These are phyloP conservation scores for Orchesella flavescens DNA, from an alignment of 2,888 invertebrate genomes.

Conservation along the genomic window DNA sequence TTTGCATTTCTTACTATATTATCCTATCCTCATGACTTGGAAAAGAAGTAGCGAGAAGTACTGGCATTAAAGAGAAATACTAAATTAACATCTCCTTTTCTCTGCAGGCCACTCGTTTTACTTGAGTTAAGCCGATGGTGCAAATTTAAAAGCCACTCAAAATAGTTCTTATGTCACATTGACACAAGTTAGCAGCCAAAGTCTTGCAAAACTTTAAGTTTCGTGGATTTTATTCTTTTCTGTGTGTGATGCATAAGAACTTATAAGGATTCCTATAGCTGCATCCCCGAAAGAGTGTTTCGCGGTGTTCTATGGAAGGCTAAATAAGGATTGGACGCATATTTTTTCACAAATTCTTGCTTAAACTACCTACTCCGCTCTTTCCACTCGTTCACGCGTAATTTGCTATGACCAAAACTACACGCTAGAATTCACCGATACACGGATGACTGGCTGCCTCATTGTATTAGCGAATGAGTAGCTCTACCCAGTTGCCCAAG, in stretches of 20 bases:
- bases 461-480: background rate
- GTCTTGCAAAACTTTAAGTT: too few relatives aligned
- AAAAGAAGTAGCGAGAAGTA: background rate
- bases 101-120: conserved; percentile 42
- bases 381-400: background rate
- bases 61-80: background rate
- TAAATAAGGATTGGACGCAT: too few relatives aligned
- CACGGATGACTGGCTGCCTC: background rate
- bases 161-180: conserved; percentile 53
- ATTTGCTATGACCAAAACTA: conserved; percentile 8
- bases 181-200: conserved; percentile 26
- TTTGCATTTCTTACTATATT: too few relatives aligned
- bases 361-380: background rate
- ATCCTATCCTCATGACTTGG: background rate
- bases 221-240: too few relatives aligned
- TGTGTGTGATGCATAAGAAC: too few relatives aligned
- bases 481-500: too few relatives aligned
- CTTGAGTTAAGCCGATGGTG: conserved; percentile 48
- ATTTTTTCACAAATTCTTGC: background rate
- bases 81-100: conserved; percentile 17
- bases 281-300: too few relatives aligned
- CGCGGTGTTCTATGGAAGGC: too few relatives aligned
- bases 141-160: conserved; percentile 52
- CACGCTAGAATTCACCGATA: background rate
- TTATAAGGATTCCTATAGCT: too few relatives aligned